Conservation (phyloP, 2,888 invertebrate genomes). For the Autographa pulchrina region DNA sequence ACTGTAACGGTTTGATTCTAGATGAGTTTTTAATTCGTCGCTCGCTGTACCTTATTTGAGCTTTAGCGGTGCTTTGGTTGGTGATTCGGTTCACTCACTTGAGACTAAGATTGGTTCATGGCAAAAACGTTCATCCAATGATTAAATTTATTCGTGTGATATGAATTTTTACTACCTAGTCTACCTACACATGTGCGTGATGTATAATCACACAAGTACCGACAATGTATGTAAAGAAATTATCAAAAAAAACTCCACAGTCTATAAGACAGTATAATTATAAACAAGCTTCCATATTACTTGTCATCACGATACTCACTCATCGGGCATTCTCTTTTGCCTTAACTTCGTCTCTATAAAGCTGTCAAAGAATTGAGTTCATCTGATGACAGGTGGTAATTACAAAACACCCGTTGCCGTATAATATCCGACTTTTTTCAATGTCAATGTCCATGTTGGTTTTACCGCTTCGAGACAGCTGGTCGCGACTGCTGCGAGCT, state of each 20-base stretch:
- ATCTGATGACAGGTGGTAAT: slow-evolving; percentile 76
- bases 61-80: slow-evolving; percentile 30
- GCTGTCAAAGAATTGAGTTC: slow-evolving; percentile 71
- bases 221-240: background rate
- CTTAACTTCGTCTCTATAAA: slow-evolving; percentile 66
- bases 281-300: slow-evolving; percentile 28
- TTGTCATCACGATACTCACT: slow-evolving; percentile 38
- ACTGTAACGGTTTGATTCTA: slow-evolving; percentile 60
- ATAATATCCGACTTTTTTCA: slow-evolving; percentile 67
- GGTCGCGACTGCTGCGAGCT: slow-evolving; percentile 42
- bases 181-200: background rate
- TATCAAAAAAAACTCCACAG: slow-evolving; percentile 11
- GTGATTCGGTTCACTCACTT: slow-evolving; percentile 24
- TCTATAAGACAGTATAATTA: slow-evolving; percentile 11
- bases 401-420: slow-evolving; percentile 73
- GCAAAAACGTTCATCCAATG: background rate
- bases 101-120: background rate
- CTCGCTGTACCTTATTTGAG: slow-evolving; percentile 32
- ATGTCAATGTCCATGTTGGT: slow-evolving; percentile 70
- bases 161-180: background rate
- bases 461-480: slow-evolving; percentile 52
- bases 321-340: slow-evolving; percentile 39
- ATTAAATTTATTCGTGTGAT: background rate
- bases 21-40: slow-evolving; percentile 60
- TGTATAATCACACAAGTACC: background rate